These are phyloP conservation scores for Anoplophora glabripennis DNA, from an alignment of 1,140 invertebrate genomes.

Conservation along the genomic window DNA sequence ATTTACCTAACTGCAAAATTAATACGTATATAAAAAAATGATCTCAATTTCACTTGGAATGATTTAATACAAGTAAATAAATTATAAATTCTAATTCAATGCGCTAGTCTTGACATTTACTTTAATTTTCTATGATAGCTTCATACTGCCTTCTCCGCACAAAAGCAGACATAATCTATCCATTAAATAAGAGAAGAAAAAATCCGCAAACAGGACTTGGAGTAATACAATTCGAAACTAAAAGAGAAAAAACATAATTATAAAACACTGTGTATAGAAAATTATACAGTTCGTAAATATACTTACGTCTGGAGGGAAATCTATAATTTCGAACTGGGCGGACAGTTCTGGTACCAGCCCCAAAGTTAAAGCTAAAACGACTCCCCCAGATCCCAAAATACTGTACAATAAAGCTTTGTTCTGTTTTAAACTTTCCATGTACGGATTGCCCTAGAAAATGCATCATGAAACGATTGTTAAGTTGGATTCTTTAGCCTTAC, in stretches of 20 bases:
- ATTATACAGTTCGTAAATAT: conserved; percentile 17
- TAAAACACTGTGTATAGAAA: no score
- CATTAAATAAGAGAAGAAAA: conserved; percentile 75
- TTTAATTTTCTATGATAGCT: conserved; percentile 24
- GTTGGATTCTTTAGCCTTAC: conserved; percentile 57
- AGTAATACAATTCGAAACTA: conserved; percentile 85
- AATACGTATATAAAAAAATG: background rate
- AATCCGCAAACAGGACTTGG: conserved; percentile 75
- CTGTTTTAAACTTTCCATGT: conserved; percentile 93
- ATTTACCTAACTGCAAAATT: background rate
- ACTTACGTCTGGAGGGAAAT: conserved; percentile 81
- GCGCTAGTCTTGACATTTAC: conserved; percentile 1
- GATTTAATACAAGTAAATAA: conserved; percentile 15
- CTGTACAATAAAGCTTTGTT: conserved; percentile 93
- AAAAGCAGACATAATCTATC: conserved; percentile 85
- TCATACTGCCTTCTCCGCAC: conserved; percentile 57
- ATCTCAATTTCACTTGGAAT: conserved; percentile 18
- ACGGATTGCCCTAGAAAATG: conserved; percentile 84
- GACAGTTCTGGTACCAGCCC: conserved; percentile 76
- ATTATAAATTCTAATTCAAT: conserved; percentile 1
- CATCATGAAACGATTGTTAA: conserved; percentile 21
- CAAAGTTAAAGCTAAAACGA: conserved; percentile 73
- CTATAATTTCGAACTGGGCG: conserved; percentile 83
- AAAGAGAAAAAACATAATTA: conserved; percentile 51
- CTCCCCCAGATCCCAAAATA: conserved; percentile 68